Percentiles rank a stretch among this genome's conserved stretches.
These are phyloP conservation scores for Parnassius apollo DNA, from an alignment of 2,888 invertebrate species.

Conservation along the genomic window DNA sequence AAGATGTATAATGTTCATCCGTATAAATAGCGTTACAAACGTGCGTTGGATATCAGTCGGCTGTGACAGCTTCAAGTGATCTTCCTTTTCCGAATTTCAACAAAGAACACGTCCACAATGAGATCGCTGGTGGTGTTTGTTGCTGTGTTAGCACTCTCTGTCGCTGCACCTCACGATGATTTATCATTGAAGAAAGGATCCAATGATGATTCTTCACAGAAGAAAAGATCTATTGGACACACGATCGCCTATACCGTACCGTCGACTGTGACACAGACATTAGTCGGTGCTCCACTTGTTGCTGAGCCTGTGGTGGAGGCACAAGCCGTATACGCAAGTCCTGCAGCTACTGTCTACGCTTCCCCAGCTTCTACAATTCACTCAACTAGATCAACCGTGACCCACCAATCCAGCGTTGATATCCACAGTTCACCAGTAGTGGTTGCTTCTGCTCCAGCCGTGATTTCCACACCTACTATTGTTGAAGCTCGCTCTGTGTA, in stretches of 20 bases:
- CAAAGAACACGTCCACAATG: slow-evolving; percentile 68
- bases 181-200: slow-evolving; percentile 22
- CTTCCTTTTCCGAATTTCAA: slow-evolving; percentile 50
- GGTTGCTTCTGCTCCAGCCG: slow-evolving; percentile 34
- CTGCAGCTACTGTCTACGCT: slow-evolving; percentile 7
- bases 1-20: slow-evolving; percentile 47
- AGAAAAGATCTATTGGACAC: slow-evolving; percentile 49
- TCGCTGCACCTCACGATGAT: slow-evolving; percentile 30
- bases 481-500: slow-evolving; percentile 48
- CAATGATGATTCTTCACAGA: slow-evolving; percentile 10
- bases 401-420: slow-evolving; percentile 42
- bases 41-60: slow-evolving; percentile 51
- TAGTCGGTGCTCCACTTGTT: slow-evolving; percentile 39
- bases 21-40: slow-evolving; percentile 62
- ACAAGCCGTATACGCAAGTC: slow-evolving; percentile 28
- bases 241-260: slow-evolving; percentile 41
- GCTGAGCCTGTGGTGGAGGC: slow-evolving; percentile 28
- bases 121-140: slow-evolving; percentile 70
- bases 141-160: slow-evolving; percentile 50
- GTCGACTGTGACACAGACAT: slow-evolving; percentile 37
- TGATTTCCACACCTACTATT: slow-evolving; percentile 33
- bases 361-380: slow-evolving; percentile 33
- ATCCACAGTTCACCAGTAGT: slow-evolving; percentile 37
- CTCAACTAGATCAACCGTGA: slow-evolving; percentile 49
- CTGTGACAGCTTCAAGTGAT: slow-evolving; percentile 60